Conservation (phyloP, 2,888 invertebrate species). For the Cristatella mucedo region DNA sequence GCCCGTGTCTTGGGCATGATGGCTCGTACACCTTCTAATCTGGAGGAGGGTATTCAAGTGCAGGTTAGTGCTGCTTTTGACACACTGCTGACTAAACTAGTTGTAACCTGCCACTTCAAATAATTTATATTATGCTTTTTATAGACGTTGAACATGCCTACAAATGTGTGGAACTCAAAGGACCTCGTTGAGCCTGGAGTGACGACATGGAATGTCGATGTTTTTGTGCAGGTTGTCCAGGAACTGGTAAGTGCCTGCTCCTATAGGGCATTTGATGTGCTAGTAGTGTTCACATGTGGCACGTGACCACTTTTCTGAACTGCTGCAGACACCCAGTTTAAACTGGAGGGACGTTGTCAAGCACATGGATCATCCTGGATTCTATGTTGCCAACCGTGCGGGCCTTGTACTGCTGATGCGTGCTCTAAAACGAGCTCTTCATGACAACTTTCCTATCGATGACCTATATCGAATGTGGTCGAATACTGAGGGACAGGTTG, state of each 20-base stretch:
- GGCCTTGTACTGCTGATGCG: constrained; percentile 67
- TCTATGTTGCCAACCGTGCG: constrained; percentile 50
- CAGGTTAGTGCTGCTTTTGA: constrained; percentile 16
- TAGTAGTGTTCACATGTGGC: too few species aligned
- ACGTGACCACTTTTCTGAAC: too few species aligned
- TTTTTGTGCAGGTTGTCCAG: constrained; percentile 77
- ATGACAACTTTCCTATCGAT: constrained; percentile 54
- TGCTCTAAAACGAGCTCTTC: constrained; percentile 56
- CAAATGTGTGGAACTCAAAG: constrained; percentile 1
- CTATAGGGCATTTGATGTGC: not conserved
- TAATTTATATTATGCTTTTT: not conserved
- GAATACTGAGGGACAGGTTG: constrained; percentile 65
- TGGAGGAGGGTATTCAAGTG: constrained; percentile 44
- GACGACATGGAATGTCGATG: constrained; percentile 75
- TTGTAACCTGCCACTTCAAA: not conserved
- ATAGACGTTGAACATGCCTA: constrained; percentile 8
- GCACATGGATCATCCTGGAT: constrained; percentile 78
- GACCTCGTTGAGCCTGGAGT: constrained; percentile 22
- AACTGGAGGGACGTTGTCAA: constrained; percentile 82
- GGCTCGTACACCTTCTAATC: constrained; percentile 52
- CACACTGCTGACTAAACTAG: too few species aligned
- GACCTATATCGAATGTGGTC: constrained; percentile 67
- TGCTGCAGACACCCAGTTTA: constrained; percentile 39
- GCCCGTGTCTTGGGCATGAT: constrained; percentile 47
- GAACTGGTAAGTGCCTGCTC: constrained; percentile 50